phyloP scores from a whole-genome alignment of 2,888 invertebrate genomes.

The Byasa hedistus region DNA sequence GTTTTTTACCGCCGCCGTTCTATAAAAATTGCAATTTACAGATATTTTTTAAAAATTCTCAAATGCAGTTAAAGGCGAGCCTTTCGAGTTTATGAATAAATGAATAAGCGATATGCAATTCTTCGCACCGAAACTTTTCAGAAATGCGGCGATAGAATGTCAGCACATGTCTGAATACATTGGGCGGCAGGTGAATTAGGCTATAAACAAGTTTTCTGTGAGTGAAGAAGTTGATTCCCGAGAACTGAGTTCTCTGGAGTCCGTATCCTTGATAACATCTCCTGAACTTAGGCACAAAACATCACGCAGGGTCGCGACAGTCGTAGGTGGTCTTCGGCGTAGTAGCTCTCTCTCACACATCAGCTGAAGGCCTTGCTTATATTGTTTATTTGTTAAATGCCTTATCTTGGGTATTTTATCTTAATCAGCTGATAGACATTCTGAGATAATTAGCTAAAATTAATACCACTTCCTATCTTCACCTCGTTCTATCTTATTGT shows the following conservation, averaged over 20 bases:
- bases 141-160: neutral
- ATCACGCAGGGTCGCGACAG: too few relatives aligned
- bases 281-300: neutral
- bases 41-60: neutral
- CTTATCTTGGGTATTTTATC: too few relatives aligned
- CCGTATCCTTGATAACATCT: neutral
- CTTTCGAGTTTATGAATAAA: neutral
- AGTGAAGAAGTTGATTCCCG: neutral
- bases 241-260: neutral
- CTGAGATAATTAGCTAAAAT: too few relatives aligned
- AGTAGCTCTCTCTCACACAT: too few relatives aligned
- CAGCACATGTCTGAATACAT: neutral
- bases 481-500: too few relatives aligned
- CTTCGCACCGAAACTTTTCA: neutral
- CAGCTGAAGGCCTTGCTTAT: too few relatives aligned
- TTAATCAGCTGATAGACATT: too few relatives aligned
- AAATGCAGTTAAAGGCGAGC: neutral
- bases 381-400: too few relatives aligned
- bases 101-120: neutral
- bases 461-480: too few relatives aligned
- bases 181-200: neutral
- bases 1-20: neutral
- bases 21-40: neutral
- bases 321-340: too few relatives aligned
- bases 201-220: neutral